phyloP scores from a whole-genome alignment of 2,888 invertebrate species.

The Pachymerium ferrugineum region DNA sequence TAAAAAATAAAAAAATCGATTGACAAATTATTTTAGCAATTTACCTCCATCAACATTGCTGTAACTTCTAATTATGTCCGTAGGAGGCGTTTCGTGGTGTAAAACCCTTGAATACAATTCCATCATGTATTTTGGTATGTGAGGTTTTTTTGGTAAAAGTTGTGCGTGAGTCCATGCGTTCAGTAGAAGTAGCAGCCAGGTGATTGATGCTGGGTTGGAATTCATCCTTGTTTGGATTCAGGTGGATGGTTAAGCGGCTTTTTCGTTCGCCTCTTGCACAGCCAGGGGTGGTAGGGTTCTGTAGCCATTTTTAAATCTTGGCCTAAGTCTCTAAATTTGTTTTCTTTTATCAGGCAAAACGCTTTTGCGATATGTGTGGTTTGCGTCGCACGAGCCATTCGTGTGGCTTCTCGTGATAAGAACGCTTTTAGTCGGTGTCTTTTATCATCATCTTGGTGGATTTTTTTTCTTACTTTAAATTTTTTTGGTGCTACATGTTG shows the following conservation, averaged over 20 bases:
- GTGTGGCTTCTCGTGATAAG: neutral
- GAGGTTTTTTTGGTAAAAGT: neutral
- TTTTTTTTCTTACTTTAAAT: neutral
- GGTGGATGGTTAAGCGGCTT: too few relatives aligned
- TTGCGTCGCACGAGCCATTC: constrained; percentile 13
- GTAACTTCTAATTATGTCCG: constrained; percentile 34
- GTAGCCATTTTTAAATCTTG: constrained; percentile 13
- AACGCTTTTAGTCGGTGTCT: constrained; percentile 3
- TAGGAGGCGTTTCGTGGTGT: neutral
- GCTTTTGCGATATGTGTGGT: neutral
- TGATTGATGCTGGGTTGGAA: neutral
- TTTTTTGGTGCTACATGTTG: neutral
- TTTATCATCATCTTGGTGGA: neutral
- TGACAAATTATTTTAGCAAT: neutral
- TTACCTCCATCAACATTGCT: neutral
- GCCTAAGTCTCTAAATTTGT: neutral
- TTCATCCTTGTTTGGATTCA: neutral
- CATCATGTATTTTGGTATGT: constrained; percentile 35
- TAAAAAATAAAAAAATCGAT: neutral
- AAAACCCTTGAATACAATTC: constrained; percentile 33
- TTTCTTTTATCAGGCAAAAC: neutral
- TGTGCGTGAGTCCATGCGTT: neutral
- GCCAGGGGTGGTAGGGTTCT: neutral
- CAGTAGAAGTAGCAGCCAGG: neutral
- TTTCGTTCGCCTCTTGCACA: neutral